Evolutionary conservation across 2,888 invertebrate species (phyloP).

Genomic region (Tenthredo distinguenda): DNA sequence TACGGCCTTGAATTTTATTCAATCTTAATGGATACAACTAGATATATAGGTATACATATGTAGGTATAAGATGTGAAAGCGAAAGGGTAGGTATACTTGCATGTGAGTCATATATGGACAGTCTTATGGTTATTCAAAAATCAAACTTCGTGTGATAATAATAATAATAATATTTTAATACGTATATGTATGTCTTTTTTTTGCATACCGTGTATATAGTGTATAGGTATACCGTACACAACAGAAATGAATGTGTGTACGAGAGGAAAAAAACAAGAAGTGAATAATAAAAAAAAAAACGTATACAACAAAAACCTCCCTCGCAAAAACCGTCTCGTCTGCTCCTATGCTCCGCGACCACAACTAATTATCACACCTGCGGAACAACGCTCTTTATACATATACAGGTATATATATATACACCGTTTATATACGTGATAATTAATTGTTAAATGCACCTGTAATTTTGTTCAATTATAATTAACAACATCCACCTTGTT

Average conservation of each 20-base stretch:
- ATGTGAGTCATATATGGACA: no score
- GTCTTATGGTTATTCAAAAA: no score
- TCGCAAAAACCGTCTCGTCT: neutral
- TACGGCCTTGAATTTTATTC: conserved; percentile 17
- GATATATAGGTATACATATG: neutral
- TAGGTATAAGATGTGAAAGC: no score
- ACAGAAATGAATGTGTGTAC: neutral
- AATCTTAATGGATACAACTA: neutral
- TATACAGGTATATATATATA: neutral
- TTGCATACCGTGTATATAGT: no score
- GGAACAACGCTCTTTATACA: neutral
- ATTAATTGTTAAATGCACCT: neutral
- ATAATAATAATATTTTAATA: no score
- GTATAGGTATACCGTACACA: no score
- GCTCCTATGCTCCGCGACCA: neutral
- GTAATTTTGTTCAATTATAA: neutral
- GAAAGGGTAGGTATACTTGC: no score
- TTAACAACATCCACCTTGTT: neutral
- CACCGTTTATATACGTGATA: neutral
- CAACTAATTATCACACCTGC: neutral
- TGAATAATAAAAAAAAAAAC: neutral
- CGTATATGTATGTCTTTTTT: no score
- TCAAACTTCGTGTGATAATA: no score
- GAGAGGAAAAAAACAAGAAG: neutral
- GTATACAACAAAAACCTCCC: neutral